phyloP scores from a whole-genome alignment of 2,888 invertebrate species.

The Rotaria macrura region DNA sequence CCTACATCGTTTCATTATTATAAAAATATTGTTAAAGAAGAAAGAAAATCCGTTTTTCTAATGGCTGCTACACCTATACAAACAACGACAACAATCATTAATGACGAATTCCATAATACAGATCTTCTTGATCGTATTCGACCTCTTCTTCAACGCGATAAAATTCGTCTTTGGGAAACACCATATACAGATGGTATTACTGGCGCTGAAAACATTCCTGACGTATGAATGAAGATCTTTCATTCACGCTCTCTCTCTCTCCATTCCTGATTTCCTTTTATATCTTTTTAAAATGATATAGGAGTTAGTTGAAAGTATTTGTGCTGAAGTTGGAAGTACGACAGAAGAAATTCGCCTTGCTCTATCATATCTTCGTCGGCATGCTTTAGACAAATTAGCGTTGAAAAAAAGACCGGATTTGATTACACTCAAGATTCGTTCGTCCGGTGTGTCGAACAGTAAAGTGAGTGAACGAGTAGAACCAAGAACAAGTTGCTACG shows the following conservation, averaged over 20 bases:
- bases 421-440: not conserved
- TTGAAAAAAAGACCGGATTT: not conserved
- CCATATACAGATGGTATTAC: not conserved
- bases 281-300: not conserved
- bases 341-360: not conserved
- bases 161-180: not conserved
- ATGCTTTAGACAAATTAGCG: not conserved
- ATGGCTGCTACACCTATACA: not conserved
- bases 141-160: not conserved
- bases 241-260: not conserved
- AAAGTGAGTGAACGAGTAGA: not conserved
- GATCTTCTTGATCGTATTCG: not conserved
- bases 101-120: not conserved
- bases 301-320: not conserved
- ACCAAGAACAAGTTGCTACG: not conserved
- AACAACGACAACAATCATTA: not conserved
- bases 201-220: not conserved
- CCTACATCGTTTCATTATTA: too few relatives aligned
- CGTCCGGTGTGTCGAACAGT: not conserved
- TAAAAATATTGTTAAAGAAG: not conserved
- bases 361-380: not conserved
- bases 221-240: not conserved
- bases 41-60: not conserved
- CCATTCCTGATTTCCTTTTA: not conserved
- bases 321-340: not conserved